Evolutionary conservation across 2,797 vertebrate species (phyloP), one percentile per base, ranked within the genome.

Genomic region (Takifugu rubripes): DNA sequence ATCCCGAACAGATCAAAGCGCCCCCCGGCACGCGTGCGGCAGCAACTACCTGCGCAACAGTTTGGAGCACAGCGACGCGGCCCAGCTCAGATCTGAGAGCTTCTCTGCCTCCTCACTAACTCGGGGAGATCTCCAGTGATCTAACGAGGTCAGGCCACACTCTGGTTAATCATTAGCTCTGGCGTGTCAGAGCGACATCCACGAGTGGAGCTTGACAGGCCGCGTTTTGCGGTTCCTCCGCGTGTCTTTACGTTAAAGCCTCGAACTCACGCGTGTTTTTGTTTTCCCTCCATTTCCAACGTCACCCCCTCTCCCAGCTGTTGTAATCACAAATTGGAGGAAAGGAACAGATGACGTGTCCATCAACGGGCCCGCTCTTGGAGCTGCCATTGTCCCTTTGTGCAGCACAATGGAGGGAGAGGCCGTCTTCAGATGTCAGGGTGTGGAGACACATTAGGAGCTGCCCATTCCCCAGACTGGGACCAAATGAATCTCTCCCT

Each of bases 141-240:
- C 74, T 81, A 86, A 85, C 79, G 67, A 82, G 85, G 84, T 84
- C 87, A 83, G 69, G 67, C 75, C 73, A 78, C 78, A 67, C 25
- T 51, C 17, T 46, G 43, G 62, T 63, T 74, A 65, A 81, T 78
- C 50, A 29, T 76, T 72, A 64, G 61, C 59, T 77, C 72, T 57
- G 1, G 7, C 25, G 3, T 44, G 56, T 56, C 15, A 46, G 16
- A 8, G 44, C 6, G 5, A 46, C 10, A 46, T 21, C 6, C 17
- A 46, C 36, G 48, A 53, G 61, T 56, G 9, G 36, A 2, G 16
- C 5, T 16, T 17, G 9, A 17, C 8, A 10, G 31, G 31, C 31
- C 9, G 31, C 31, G 31, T 10, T 33, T 21, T 33, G 31, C 31
- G 8, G 9, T 31, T 33, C 31, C 31, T 33, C 9, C 0, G 31